Conservation (phyloP, 1,140 invertebrate genomes). For the Cheumatopsyche charites region DNA sequence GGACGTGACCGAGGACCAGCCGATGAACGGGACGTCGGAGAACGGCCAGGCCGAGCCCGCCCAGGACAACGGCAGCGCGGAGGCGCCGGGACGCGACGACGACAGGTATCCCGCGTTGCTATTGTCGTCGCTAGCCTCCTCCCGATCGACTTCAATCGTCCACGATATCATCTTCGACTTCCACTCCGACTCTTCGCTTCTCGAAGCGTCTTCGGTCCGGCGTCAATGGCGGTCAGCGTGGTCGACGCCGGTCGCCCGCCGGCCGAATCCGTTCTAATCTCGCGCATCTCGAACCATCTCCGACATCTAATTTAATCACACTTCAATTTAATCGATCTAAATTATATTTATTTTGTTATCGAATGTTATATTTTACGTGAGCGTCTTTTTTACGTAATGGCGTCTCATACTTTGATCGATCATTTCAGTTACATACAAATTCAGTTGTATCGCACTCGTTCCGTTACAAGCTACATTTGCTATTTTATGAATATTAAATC, state of each 20-base stretch:
- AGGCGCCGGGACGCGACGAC: constrained; percentile 72
- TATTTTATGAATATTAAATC: too few relatives aligned
- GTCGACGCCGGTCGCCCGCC: background rate
- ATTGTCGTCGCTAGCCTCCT: background rate
- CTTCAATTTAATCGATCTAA: too few relatives aligned
- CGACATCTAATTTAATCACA: too few relatives aligned
- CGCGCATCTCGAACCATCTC: background rate
- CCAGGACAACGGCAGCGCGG: constrained; percentile 67
- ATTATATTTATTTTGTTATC: too few relatives aligned
- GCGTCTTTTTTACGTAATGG: constrained; percentile 14
- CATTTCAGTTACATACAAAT: too few relatives aligned
- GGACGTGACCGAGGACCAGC: constrained; percentile 68
- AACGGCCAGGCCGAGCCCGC: constrained; percentile 67
- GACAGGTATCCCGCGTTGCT: constrained; percentile 65
- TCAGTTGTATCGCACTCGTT: too few relatives aligned
- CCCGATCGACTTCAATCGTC: background rate
- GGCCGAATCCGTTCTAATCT: background rate
- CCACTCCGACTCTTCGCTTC: too few relatives aligned
- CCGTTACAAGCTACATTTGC: too few relatives aligned
- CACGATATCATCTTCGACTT: too few relatives aligned
- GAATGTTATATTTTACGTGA: too few relatives aligned
- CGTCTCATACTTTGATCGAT: background rate
- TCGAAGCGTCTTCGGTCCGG: background rate
- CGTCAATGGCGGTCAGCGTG: background rate
- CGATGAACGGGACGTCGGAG: constrained; percentile 65